These are phyloP conservation scores for Dorcus hopei DNA, from an alignment of 2,888 invertebrate species.

Conservation along the genomic window DNA sequence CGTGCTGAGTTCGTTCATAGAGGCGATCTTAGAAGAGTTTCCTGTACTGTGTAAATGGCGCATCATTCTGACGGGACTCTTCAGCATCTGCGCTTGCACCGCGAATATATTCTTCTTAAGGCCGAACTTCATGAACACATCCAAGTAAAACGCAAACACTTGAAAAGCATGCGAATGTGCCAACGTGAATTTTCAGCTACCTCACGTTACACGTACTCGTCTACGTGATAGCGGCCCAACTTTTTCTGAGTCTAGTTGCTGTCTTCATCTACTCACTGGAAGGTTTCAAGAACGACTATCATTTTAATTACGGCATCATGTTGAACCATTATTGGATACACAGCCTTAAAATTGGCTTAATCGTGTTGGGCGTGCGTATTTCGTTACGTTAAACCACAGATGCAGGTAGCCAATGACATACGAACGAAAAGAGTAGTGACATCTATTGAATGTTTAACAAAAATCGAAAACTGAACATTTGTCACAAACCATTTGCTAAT, in stretches of 20 bases:
- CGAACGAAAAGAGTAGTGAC: too few species aligned
- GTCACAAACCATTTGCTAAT: too few species aligned
- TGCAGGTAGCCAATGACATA: too few species aligned
- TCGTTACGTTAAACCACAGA: neutral
- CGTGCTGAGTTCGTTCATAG: constrained; percentile 8
- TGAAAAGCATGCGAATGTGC: neutral
- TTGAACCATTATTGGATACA: constrained; percentile 11
- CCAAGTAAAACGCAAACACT: neutral
- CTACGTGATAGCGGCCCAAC: constrained; percentile 1
- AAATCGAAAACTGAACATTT: too few species aligned
- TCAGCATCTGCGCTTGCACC: neutral
- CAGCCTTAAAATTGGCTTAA: constrained; percentile 8
- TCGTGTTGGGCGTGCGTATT: constrained; percentile 8
- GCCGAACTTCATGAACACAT: neutral
- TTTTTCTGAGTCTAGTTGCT: constrained; percentile 8
- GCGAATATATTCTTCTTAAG: neutral
- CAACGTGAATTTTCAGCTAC: constrained; percentile 2
- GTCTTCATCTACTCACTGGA: constrained; percentile 13
- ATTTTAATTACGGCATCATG: constrained; percentile 13
- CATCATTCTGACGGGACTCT: neutral
- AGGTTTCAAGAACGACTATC: constrained; percentile 12
- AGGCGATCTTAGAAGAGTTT: constrained; percentile 12
- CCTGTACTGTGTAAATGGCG: constrained; percentile 8
- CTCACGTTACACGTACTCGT: neutral
- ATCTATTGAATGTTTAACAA: too few species aligned